A percentile compares a stretch with the other conserved stretches of the same genome.
Conservation (phyloP, 2,888 invertebrate species). For the Pachydiplax longipennis region DNA sequence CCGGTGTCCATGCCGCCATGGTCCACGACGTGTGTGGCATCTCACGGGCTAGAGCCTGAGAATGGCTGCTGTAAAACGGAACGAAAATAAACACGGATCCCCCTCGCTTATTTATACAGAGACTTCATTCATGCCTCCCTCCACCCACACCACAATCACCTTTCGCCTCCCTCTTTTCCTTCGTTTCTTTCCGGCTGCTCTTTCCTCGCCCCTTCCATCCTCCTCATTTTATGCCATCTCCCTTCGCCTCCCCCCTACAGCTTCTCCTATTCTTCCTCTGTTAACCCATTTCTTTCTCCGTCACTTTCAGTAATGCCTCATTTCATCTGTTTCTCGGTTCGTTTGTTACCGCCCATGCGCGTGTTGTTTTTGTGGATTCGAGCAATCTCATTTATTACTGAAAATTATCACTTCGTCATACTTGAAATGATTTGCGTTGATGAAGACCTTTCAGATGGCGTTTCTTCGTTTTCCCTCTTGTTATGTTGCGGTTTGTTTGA, state of each 20-base stretch:
- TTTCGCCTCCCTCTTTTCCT: background rate
- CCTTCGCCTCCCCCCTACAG: background rate
- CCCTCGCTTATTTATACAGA: constrained; percentile 35
- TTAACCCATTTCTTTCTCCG: background rate
- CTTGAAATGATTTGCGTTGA: too few relatives aligned
- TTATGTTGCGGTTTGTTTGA: too few relatives aligned
- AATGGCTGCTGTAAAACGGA: constrained; percentile 29
- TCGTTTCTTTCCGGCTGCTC: background rate
- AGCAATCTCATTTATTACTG: too few relatives aligned
- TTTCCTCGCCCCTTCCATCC: background rate
- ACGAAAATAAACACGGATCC: constrained; percentile 13
- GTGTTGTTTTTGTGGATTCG: too few relatives aligned
- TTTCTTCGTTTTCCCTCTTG: too few relatives aligned
- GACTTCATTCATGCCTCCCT: constrained; percentile 35
- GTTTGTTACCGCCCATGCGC: too few relatives aligned
- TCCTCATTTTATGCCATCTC: background rate
- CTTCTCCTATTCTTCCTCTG: background rate
- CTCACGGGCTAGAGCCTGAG: constrained; percentile 22
- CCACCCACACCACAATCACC: constrained; percentile 16
- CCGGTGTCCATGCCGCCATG: background rate
- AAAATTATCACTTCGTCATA: too few relatives aligned
- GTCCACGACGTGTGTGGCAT: constrained; percentile 35
- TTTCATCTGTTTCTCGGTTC: background rate
- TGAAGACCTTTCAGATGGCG: too few relatives aligned
- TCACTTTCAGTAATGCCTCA: background rate